phyloP scores from a whole-genome alignment of 1,140 invertebrate genomes.

The Aphelinus atriplicis region DNA sequence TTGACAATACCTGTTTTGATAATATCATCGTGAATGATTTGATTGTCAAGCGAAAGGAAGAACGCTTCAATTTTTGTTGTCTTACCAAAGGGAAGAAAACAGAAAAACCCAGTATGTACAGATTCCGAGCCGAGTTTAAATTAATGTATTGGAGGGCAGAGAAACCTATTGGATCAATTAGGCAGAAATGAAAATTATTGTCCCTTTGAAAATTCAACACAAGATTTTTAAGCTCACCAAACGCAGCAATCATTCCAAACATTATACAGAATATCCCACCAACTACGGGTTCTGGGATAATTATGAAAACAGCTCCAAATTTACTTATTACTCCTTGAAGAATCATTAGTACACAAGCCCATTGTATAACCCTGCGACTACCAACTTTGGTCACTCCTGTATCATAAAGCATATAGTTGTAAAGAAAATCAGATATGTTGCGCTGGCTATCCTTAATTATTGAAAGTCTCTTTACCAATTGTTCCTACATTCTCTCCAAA shows the following conservation, averaged over 20 bases:
- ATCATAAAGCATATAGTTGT: conserved; percentile 1
- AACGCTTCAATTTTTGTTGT: conserved; percentile 9
- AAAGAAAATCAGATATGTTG: background rate
- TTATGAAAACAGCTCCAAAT: conserved; percentile 86
- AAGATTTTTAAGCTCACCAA: conserved; percentile 66
- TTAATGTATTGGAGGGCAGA: conserved; percentile 86
- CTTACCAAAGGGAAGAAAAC: conserved; percentile 83
- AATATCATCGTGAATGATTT: background rate
- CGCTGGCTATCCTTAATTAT: background rate
- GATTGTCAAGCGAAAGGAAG: background rate
- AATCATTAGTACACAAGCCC: conserved; percentile 81
- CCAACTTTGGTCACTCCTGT: conserved; percentile 75
- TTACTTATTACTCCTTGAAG: conserved; percentile 83
- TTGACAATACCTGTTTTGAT: conserved; percentile 70
- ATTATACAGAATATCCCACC: conserved; percentile 88
- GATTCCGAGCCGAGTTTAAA: conserved; percentile 82
- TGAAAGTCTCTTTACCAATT: conserved; percentile 70
- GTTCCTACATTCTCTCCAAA: conserved; percentile 91
- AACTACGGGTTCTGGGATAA: conserved; percentile 89
- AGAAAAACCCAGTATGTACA: conserved; percentile 89
- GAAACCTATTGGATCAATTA: conserved; percentile 66
- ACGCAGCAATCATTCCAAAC: conserved; percentile 87
- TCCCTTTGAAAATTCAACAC: background rate
- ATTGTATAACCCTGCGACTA: conserved; percentile 86
- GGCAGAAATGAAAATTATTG: background rate